These are phyloP conservation scores for Nephrotoma guestfalica DNA, from an alignment of 2,888 invertebrate genomes.

Conservation along the genomic window DNA sequence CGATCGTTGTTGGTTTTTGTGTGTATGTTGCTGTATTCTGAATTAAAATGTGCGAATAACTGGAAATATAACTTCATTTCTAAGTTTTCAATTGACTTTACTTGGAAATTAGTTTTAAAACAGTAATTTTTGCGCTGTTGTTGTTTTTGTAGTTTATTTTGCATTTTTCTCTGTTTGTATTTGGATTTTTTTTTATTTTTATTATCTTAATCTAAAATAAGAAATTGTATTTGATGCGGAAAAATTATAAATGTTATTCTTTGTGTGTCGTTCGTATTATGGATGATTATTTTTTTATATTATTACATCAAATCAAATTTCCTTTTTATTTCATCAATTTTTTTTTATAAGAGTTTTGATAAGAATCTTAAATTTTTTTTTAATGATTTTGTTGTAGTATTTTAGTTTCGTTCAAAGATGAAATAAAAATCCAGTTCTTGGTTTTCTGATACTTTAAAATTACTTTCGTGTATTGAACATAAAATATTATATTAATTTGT, in stretches of 20 bases:
- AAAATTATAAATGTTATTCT: conserved; percentile 1
- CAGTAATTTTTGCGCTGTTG: background rate
- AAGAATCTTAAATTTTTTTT: background rate
- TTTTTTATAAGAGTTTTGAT: background rate
- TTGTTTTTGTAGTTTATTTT: background rate
- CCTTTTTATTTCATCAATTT: background rate
- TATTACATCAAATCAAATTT: background rate
- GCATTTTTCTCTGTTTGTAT: background rate
- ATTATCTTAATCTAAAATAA: background rate
- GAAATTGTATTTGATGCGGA: conserved; percentile 2
- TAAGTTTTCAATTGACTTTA: conserved; percentile 8
- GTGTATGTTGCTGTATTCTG: background rate
- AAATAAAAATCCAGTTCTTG: background rate
- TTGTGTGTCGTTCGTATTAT: background rate
- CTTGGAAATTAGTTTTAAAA: conserved; percentile 7
- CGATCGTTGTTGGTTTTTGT: background rate
- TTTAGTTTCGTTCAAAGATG: background rate
- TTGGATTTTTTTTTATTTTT: background rate
- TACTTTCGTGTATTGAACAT: background rate
- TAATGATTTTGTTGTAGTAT: background rate
- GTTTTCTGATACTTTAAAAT: background rate
- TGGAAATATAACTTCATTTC: conserved; percentile 9
- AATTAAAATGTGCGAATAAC: conserved; percentile 5
- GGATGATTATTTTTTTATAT: background rate
- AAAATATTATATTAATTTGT: background rate